phyloP scores from a whole-genome alignment of 92 coral and sea anemone genomes.

The Bergia sp. region DNA sequence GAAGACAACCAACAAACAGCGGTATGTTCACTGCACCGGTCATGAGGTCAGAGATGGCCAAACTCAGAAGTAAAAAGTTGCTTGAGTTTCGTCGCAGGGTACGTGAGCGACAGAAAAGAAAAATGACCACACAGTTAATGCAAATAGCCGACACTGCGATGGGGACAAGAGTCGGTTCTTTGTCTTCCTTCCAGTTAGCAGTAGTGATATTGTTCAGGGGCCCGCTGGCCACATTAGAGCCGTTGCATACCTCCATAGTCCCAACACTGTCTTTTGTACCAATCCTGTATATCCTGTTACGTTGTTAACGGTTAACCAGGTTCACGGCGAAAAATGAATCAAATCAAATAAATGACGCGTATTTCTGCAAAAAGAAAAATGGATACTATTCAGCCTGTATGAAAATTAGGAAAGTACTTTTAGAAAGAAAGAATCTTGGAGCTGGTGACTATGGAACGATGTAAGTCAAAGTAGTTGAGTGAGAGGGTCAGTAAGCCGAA shows the following conservation, averaged over 20 bases:
- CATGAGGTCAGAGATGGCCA: slow-evolving; percentile 60
- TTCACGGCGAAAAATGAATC: background rate
- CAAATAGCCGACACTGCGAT: slow-evolving; percentile 40
- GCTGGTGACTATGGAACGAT: no score
- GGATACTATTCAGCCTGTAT: no score
- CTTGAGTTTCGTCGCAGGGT: slow-evolving; percentile 48
- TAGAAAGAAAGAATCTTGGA: no score
- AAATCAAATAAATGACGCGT: background rate
- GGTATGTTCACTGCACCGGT: slow-evolving; percentile 62
- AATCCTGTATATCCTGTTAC: background rate
- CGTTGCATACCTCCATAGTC: background rate
- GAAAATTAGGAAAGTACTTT: no score
- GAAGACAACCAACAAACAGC: slow-evolving; percentile 36
- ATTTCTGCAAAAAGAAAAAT: background rate
- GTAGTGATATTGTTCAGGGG: background rate
- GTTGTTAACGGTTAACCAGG: background rate
- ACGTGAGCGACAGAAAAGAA: slow-evolving; percentile 40
- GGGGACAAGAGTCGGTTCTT: slow-evolving; percentile 7
- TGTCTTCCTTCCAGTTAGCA: background rate
- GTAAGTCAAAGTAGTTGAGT: no score
- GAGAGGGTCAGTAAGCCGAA: no score
- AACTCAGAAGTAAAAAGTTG: slow-evolving; percentile 55
- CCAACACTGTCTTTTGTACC: background rate
- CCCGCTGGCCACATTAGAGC: background rate
- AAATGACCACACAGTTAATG: slow-evolving; percentile 48